phyloP scores from a whole-genome alignment of 2,888 invertebrate species.

The Drosophila suboccidentalis region DNA sequence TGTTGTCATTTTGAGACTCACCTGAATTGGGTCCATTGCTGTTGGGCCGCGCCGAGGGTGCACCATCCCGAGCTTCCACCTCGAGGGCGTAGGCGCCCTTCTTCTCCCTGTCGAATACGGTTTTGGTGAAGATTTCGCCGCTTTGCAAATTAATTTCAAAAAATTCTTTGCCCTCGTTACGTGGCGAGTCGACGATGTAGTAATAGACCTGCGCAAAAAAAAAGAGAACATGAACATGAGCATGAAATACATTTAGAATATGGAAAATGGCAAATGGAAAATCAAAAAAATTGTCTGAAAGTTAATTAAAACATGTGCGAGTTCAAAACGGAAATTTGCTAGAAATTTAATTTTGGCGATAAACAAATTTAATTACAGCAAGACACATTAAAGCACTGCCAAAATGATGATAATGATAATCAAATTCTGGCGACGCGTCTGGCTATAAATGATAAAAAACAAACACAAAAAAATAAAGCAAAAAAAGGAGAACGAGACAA shows the following conservation, averaged over 20 bases:
- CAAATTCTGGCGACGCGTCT: constrained; percentile 47
- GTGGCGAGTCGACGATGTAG: constrained; percentile 95
- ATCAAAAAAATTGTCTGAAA: constrained; percentile 43
- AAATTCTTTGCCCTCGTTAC: constrained; percentile 97
- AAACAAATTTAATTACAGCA: constrained; percentile 48
- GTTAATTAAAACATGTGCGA: constrained; percentile 68
- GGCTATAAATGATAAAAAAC: constrained; percentile 43
- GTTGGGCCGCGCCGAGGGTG: constrained; percentile 97
- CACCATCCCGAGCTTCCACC: constrained; percentile 98
- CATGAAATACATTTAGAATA: constrained; percentile 4
- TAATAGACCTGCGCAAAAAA: constrained; percentile 92
- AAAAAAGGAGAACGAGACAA: neutral
- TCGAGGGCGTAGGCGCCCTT: constrained; percentile 98
- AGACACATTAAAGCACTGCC: constrained; percentile 50
- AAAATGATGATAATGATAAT: constrained; percentile 56
- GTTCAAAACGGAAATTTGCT: constrained; percentile 52
- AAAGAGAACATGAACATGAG: neutral
- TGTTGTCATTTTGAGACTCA: constrained; percentile 86
- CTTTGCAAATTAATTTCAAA: constrained; percentile 98
- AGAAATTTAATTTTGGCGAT: constrained; percentile 16
- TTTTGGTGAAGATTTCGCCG: constrained; percentile 97
- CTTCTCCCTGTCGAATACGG: constrained; percentile 98
- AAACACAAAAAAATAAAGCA: too few relatives aligned
- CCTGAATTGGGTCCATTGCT: constrained; percentile 98
- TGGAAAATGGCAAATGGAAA: constrained; percentile 28